These are phyloP conservation scores for Ctenosaura bakeri DNA, from an alignment of 2,797 vertebrate species.

Conservation along the genomic window DNA sequence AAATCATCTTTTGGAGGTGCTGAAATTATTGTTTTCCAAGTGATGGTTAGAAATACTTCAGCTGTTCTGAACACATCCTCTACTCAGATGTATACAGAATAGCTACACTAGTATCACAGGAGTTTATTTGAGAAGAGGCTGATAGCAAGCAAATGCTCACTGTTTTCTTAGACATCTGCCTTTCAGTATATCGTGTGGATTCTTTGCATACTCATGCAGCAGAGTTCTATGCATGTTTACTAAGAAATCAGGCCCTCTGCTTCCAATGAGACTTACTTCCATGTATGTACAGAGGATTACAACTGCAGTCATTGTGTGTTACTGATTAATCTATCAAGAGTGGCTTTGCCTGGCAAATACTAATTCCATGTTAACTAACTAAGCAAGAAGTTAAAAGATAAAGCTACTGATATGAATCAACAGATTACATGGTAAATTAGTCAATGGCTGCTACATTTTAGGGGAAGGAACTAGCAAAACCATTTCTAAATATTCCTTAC, in stretches of 20 bases:
- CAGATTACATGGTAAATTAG: constrained; percentile 15
- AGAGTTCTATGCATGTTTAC: not conserved
- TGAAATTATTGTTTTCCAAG: not conserved
- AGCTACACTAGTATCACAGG: constrained; percentile 8
- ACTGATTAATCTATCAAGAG: constrained; percentile 1
- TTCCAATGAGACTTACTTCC: not conserved
- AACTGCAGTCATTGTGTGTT: not conserved
- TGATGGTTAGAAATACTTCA: constrained; percentile 7
- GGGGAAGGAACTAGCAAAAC: too few relatives aligned
- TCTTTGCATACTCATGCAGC: not conserved
- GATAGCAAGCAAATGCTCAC: not conserved
- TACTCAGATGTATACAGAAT: not conserved
- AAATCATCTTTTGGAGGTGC: not conserved
- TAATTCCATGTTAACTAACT: constrained; percentile 19
- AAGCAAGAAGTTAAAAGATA: not conserved
- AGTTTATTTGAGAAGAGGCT: not conserved
- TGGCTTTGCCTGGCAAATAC: constrained; percentile 6
- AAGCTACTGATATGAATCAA: not conserved
- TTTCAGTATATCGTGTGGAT: rapidly evolving
- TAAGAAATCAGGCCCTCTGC: not conserved
- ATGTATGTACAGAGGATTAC: not conserved
- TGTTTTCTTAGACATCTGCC: not conserved
- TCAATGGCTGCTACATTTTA: not conserved
- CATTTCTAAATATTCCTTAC: too few relatives aligned
- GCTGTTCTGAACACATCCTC: not conserved